Conservation (phyloP, 2,888 invertebrate genomes). For the Apotomis betuletana region DNA sequence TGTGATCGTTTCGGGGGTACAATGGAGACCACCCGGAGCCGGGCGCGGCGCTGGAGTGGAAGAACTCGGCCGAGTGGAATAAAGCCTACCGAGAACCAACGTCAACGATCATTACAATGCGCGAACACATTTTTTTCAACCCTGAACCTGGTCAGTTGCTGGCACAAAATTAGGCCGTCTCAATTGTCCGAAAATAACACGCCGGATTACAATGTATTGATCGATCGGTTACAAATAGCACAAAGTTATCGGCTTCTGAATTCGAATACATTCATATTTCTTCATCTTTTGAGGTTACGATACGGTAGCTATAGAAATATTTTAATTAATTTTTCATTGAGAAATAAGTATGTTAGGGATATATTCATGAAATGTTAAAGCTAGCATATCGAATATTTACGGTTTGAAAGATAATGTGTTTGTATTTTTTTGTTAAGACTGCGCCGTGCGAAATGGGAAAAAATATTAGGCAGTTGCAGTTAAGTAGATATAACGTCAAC, state of each 20-base stretch:
- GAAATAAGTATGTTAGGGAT: slow-evolving; percentile 7
- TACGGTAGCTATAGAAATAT: slow-evolving; percentile 43
- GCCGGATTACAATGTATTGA: slow-evolving; percentile 57
- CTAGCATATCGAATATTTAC: background rate
- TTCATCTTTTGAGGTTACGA: slow-evolving; percentile 55
- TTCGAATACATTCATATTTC: slow-evolving; percentile 50
- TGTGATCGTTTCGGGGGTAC: slow-evolving; percentile 65
- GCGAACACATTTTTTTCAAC: slow-evolving; percentile 51
- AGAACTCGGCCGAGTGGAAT: slow-evolving; percentile 51
- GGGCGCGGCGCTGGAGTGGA: slow-evolving; percentile 69
- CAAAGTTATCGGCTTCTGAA: slow-evolving; percentile 53
- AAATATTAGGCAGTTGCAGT: too few species aligned
- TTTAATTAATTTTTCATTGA: slow-evolving; percentile 34
- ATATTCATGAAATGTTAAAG: slow-evolving; percentile 8
- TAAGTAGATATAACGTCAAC: too few species aligned
- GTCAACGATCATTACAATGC: slow-evolving; percentile 66
- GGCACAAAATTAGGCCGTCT: slow-evolving; percentile 64
- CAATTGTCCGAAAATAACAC: slow-evolving; percentile 67
- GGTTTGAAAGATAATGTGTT: background rate
- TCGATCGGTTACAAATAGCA: slow-evolving; percentile 54
- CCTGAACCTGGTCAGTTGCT: slow-evolving; percentile 49
- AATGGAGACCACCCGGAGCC: slow-evolving; percentile 75
- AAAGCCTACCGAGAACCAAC: slow-evolving; percentile 58
- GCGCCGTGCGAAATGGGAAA: too few species aligned
- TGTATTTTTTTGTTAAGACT: background rate